Base-by-base conservation (phyloP, 2,797 vertebrate genomes). In the Rhinatrema bivittatum region DNA sequence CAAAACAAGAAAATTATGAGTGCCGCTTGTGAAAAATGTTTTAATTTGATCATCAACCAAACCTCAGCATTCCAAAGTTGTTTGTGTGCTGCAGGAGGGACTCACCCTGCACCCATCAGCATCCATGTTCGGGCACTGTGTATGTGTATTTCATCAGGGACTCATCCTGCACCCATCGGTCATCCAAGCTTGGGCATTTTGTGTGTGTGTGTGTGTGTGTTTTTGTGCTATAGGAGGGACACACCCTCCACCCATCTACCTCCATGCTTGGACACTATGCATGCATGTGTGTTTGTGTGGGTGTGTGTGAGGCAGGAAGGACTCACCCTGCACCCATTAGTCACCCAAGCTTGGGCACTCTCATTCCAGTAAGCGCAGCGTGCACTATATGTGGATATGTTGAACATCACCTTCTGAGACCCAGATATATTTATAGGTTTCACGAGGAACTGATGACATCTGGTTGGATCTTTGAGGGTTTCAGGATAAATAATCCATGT, bases 131-230 rank as follows among this genome's bases (percentile, higher is more conserved):
- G 7, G 26, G n/a, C n/a, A n/a, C n/a, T n/a, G n/a, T n/a, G n/a
- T n/a, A n/a, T n/a, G n/a, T n/a, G n/a, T n/a, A n/a, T n/a, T n/a
- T 18, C 10, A n/a, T n/a, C n/a, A n/a, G n/a, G n/a, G n/a, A 30
- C 18, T 36, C 29, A 34, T 46, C 38, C 10, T 31, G 46, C 46
- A 49, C 27, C 46, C 46, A 9, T 31, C 26, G 19, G 33, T 32
- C 21, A 23, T 14, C 46, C 46, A 49, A 15, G 36, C 10, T 18
- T 31, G 26, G 26, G 20, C 16, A n/a, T 10, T 9, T 4, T 32
- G n/a, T n/a, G n/a, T n/a, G n/a, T n/a, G n/a, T n/a, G n/a, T n/a
- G n/a, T n/a, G n/a, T n/a, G n/a, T n/a, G n/a, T n/a, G n/a, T n/a
- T n/a, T n/a, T n/a, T n/a, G n/a, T n/a, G n/a, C n/a, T n/a, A n/a